These are phyloP conservation scores for Drosophila ustulata DNA, from an alignment of 2,888 invertebrate genomes.

Conservation along the genomic window DNA sequence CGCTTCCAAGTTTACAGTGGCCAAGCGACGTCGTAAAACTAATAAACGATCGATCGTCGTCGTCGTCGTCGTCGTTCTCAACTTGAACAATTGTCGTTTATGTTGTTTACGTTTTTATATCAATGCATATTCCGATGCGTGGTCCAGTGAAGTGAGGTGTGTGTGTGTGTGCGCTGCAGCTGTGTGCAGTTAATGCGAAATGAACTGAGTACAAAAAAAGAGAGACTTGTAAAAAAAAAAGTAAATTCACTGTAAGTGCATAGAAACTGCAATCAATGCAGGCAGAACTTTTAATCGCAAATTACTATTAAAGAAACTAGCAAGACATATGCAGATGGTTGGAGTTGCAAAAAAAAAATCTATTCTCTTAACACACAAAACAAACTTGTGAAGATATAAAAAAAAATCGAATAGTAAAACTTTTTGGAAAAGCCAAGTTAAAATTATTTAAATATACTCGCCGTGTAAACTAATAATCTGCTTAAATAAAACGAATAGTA, in stretches of 20 bases:
- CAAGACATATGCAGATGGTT: background rate
- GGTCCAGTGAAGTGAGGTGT: background rate
- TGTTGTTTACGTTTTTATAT: conserved; percentile 11
- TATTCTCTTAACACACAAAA: no score
- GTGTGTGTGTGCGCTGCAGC: conserved; percentile 4
- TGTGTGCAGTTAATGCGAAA: conserved; percentile 1
- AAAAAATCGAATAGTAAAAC: no score
- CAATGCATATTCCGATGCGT: conserved; percentile 13
- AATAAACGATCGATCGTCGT: conserved; percentile 21
- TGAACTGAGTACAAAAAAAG: conserved; percentile 5
- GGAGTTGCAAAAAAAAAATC: no score
- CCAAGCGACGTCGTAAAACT: conserved; percentile 27
- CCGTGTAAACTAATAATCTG: no score
- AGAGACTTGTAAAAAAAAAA: background rate
- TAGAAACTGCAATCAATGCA: background rate
- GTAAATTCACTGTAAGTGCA: conserved; percentile 5
- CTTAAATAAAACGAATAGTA: no score
- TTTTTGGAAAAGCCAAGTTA: no score
- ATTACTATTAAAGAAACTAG: background rate
- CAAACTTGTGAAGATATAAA: no score
- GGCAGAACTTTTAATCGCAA: background rate
- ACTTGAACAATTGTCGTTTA: conserved; percentile 24
- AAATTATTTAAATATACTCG: no score
- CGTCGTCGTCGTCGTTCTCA: background rate
- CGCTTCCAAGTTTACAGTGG: conserved; percentile 56